Base-by-base conservation (phyloP, 2,888 invertebrate genomes). In the Galerucella calmariensis region DNA sequence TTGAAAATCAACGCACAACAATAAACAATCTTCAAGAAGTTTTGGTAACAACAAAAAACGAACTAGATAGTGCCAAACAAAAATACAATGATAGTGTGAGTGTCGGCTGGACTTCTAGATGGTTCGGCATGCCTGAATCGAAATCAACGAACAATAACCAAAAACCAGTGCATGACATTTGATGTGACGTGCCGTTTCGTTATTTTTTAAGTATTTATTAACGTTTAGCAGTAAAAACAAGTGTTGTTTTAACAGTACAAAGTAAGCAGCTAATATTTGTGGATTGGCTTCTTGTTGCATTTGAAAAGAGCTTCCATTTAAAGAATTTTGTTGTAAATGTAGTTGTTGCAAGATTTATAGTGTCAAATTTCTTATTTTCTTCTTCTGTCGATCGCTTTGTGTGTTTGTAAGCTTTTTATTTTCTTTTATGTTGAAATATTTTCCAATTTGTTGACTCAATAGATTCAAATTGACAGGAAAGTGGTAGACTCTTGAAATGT, bases 91-190 rank as follows among this genome's bases (percentile, higher is more conserved):
- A 84, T 69, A 86, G 85, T 76, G 87, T 87, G 86, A 87, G 87
- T 87, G 75, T 81, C 35, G 80, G 84, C 70, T 86, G 86, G 86
- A 79, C 85, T 69, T 75, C 84, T 72, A 80, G 84, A 44, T 87
- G 86, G 86, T 84, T 87, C 82, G 85, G 85, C 56, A 77, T 80
- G 20, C 76, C 79, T 35, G 79, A 79, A 58, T 51, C 77, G 69
- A 82, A 80, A 77, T 67, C 81, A 56, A 78, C 80, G 44, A 79
- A 80, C 77, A 81, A 81, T 76, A 81, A 79, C 72, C 79, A 83
- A 75, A 82, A 84, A 76, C 81, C 82, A 76, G 85, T 86, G 86
- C 87, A 87, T 85, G 87, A 87, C 75, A 81, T 86, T 77, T 87
- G 82, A 85, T 53, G 20, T 62, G 53, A 41, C 16, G 46, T 58